Evolutionary conservation across 2,113 vertebrate genomes (phyloP).

Genomic region (Camelus bactrianus): DNA sequence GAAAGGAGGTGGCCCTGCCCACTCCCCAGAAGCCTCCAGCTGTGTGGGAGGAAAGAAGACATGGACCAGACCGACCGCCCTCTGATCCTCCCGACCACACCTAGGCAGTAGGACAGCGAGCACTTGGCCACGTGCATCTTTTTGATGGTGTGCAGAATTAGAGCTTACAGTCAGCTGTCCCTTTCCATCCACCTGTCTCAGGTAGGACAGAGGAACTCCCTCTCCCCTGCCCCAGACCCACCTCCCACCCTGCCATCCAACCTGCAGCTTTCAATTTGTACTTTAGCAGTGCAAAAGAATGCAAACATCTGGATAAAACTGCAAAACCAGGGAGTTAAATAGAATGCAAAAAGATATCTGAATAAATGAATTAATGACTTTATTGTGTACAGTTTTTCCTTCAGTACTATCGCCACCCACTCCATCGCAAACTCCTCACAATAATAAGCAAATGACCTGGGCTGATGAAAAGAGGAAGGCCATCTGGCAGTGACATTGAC

Average conservation of each 20-base stretch:
- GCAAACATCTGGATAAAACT: not conserved
- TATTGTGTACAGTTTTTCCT: not conserved
- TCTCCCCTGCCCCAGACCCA: not conserved
- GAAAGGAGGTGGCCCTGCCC: not conserved
- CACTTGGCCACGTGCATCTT: not conserved
- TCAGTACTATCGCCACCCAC: not conserved
- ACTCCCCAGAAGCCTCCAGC: not conserved
- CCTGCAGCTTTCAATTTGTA: not conserved
- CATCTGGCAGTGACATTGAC: not conserved
- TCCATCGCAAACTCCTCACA: not conserved
- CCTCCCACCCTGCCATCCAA: not conserved
- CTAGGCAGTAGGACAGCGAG: rapidly evolving
- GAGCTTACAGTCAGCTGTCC: not conserved
- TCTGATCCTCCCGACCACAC: not conserved
- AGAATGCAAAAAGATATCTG: not conserved
- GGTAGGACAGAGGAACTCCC: not conserved
- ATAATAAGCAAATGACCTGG: not conserved
- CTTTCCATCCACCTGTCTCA: not conserved
- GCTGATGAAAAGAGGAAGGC: not conserved
- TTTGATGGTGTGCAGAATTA: not conserved
- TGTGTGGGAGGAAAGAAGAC: not conserved
- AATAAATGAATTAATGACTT: not conserved
- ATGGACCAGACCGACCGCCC: not conserved
- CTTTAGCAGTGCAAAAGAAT: not conserved
- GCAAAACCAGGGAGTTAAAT: not conserved